Evolutionary conservation across 2,888 invertebrate genomes (phyloP).

Genomic region (Yponomeuta malinellus): DNA sequence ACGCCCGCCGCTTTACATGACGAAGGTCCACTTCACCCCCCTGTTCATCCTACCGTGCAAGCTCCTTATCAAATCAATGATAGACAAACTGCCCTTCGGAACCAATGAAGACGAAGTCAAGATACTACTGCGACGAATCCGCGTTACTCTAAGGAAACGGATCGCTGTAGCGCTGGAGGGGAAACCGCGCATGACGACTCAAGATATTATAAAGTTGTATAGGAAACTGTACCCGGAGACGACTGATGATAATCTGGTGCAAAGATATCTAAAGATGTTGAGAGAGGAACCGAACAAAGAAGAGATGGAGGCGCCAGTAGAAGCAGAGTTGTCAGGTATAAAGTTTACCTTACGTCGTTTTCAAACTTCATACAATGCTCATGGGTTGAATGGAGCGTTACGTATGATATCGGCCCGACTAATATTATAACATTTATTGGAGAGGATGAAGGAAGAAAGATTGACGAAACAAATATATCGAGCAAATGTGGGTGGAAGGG

Average conservation of each 20-base stretch:
- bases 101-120: constrained; percentile 10
- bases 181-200: constrained; percentile 19
- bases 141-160: constrained; percentile 25
- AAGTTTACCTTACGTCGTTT: neutral
- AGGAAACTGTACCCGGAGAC: constrained; percentile 25
- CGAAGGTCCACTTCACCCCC: constrained; percentile 1
- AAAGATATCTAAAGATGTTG: constrained; percentile 23
- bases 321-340: constrained; percentile 11
- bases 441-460: too few relatives aligned
- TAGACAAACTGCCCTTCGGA: constrained; percentile 11
- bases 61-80: constrained; percentile 22
- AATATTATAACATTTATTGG: too few relatives aligned
- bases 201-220: constrained; percentile 25
- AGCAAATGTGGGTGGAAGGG: too few relatives aligned
- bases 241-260: constrained; percentile 26
- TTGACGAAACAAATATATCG: too few relatives aligned
- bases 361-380: neutral
- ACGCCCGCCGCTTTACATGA: neutral
- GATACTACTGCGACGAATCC: constrained; percentile 20
- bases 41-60: constrained; percentile 19
- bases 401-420: too few relatives aligned
- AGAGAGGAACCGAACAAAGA: constrained; percentile 15
- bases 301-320: constrained; percentile 13
- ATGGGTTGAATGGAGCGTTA: neutral
- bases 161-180: constrained; percentile 25